These are phyloP conservation scores for Rhynchophorus ferrugineus DNA, from an alignment of 1,140 invertebrate species.

Conservation along the genomic window DNA sequence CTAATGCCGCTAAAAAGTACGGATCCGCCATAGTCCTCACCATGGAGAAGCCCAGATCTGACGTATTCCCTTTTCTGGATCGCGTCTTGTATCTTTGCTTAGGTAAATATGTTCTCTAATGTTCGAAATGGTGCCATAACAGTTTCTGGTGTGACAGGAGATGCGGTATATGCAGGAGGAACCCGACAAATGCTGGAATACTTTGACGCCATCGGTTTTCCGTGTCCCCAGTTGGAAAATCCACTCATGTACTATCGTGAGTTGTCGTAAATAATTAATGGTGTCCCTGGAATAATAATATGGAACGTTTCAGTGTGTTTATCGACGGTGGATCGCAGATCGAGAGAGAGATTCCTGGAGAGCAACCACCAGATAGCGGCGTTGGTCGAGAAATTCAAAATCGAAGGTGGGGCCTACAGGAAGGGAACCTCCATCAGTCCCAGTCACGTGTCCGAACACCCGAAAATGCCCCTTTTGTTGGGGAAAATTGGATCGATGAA, in stretches of 20 bases:
- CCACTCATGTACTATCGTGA: slow-evolving; percentile 89
- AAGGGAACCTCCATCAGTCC: slow-evolving; percentile 44
- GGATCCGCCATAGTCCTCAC: slow-evolving; percentile 81
- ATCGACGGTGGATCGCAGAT: slow-evolving; percentile 83
- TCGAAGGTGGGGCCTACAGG: slow-evolving; percentile 63
- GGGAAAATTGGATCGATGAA: slow-evolving; percentile 63
- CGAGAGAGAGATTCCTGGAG: slow-evolving; percentile 81
- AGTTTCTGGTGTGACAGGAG: too few relatives aligned
- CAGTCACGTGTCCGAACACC: slow-evolving; percentile 29
- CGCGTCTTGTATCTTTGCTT: slow-evolving; percentile 76
- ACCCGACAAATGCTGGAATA: slow-evolving; percentile 86
- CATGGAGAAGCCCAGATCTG: slow-evolving; percentile 87
- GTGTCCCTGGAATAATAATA: too few relatives aligned
- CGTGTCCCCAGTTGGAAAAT: slow-evolving; percentile 86
- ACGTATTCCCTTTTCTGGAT: slow-evolving; percentile 88
- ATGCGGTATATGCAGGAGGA: slow-evolving; percentile 84
- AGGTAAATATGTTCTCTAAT: too few relatives aligned
- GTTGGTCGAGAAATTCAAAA: slow-evolving; percentile 83
- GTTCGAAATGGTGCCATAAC: too few relatives aligned
- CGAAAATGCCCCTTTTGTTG: slow-evolving; percentile 55
- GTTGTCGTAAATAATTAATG: too few relatives aligned
- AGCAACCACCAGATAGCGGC: slow-evolving; percentile 88
- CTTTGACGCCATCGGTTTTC: slow-evolving; percentile 84
- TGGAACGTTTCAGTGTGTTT: slow-evolving; percentile 74
- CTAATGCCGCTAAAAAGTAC: slow-evolving; percentile 85